A percentile compares a stretch with the other conserved stretches of the same genome.
Conservation (phyloP, 92 coral and sea anemone genomes). For the Siderastrea radians region DNA sequence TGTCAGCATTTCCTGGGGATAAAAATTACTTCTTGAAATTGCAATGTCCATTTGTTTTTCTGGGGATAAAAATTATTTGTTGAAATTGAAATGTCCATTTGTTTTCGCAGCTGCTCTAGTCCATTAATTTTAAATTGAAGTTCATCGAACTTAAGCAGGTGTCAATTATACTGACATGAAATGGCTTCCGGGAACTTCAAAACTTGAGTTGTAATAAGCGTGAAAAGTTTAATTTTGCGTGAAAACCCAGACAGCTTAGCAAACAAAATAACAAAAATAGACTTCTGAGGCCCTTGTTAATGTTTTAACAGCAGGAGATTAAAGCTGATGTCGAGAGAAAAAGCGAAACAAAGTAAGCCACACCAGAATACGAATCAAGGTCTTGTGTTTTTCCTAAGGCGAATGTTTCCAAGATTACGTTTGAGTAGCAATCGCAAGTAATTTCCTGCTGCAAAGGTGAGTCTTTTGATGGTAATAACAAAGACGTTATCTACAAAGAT, state of each 20-base stretch:
- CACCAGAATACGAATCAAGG: not conserved
- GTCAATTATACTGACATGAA: not conserved
- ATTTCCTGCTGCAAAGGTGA: too few relatives aligned
- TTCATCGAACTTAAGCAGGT: not conserved
- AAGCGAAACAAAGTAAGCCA: not conserved
- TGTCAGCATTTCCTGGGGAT: not conserved
- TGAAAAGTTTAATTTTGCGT: not conserved
- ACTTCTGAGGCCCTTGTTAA: too few relatives aligned
- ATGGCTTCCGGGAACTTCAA: conserved; percentile 1
- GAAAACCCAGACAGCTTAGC: not conserved
- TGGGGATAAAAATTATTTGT: not conserved
- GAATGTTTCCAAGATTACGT: too few relatives aligned
- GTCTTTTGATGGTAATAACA: too few relatives aligned
- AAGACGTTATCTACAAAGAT: not conserved
- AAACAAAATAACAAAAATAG: not conserved
- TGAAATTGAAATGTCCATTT: not conserved
- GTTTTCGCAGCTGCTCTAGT: not conserved
- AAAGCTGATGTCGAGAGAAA: not conserved
- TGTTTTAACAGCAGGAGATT: not conserved
- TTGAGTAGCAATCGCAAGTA: too few relatives aligned
- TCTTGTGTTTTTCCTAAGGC: not conserved
- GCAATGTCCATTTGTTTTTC: not conserved
- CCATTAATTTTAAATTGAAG: not conserved
- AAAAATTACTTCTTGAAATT: not conserved
- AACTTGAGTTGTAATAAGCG: not conserved